A percentile compares a stretch with the other conserved stretches of the same genome.
These are phyloP conservation scores for Cremastobaeus sp. DNA, from an alignment of 2,888 invertebrate genomes.

Conservation along the genomic window DNA sequence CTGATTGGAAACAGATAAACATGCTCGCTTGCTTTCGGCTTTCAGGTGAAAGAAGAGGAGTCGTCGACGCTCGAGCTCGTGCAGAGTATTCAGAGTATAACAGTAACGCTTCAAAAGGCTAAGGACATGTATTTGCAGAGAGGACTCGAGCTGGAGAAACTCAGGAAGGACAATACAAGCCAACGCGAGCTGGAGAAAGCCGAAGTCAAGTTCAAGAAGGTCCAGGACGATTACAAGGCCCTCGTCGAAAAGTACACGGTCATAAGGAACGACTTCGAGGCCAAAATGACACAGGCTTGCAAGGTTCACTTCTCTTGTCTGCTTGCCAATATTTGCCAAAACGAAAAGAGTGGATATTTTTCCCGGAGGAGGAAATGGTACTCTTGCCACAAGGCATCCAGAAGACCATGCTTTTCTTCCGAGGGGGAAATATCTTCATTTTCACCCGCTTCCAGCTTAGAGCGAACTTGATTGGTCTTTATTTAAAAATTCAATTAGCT, in stretches of 20 bases:
- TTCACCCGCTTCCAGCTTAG: too few relatives aligned
- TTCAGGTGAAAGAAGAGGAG: constrained; percentile 93
- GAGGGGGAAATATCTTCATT: too few relatives aligned
- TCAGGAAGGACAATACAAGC: constrained; percentile 93
- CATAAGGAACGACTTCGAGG: constrained; percentile 95
- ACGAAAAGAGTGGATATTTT: too few relatives aligned
- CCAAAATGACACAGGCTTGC: constrained; percentile 95
- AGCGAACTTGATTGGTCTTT: too few relatives aligned
- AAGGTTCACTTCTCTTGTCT: too few relatives aligned
- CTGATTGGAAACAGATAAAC: neutral
- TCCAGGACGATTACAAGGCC: constrained; percentile 95
- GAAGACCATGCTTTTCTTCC: too few relatives aligned
- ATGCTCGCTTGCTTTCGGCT: constrained; percentile 1
- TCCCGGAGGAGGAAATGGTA: too few relatives aligned
- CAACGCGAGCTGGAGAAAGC: constrained; percentile 96
- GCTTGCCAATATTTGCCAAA: too few relatives aligned
- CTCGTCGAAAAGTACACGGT: constrained; percentile 95
- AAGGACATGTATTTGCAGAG: constrained; percentile 94
- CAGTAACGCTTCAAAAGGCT: constrained; percentile 91
- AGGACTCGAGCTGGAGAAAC: constrained; percentile 91
- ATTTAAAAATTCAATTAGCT: too few relatives aligned
- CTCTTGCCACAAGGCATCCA: too few relatives aligned
- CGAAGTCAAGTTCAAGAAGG: constrained; percentile 93
- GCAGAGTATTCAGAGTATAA: constrained; percentile 91
- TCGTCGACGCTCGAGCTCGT: constrained; percentile 94